phyloP scores from a whole-genome alignment of 2,888 invertebrate genomes.

The Calephelis perditalis region DNA sequence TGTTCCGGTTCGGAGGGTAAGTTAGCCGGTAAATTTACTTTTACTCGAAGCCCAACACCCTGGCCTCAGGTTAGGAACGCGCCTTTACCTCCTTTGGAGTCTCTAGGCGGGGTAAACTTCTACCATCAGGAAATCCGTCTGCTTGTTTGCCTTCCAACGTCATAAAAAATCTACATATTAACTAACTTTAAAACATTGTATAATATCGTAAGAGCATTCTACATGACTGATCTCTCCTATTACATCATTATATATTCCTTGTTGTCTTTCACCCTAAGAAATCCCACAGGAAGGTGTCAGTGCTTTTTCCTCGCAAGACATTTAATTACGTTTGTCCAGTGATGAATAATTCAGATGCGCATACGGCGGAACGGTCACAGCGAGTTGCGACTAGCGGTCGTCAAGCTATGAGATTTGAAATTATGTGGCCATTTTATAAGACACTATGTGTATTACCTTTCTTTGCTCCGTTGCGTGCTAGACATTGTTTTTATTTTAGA shows the following conservation, averaged over 20 bases:
- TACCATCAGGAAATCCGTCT: no score
- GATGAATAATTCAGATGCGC: slow-evolving; percentile 70
- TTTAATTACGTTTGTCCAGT: slow-evolving; percentile 60
- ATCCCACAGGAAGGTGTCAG: slow-evolving; percentile 60
- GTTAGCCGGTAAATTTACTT: no score
- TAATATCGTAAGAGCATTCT: no score
- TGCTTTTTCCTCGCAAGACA: slow-evolving; percentile 61
- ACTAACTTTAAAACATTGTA: no score
- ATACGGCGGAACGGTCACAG: slow-evolving; percentile 69
- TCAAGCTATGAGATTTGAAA: slow-evolving; percentile 32
- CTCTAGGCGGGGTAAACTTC: no score
- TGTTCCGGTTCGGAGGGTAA: no score
- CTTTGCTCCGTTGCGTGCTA: slow-evolving; percentile 33
- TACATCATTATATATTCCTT: slow-evolving; percentile 1
- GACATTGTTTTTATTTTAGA: slow-evolving; percentile 27
- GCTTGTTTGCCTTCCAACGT: no score
- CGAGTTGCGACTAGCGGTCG: slow-evolving; percentile 60
- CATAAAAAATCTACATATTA: no score
- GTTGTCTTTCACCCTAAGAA: slow-evolving; percentile 3
- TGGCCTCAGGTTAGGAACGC: no score
- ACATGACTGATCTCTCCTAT: background rate
- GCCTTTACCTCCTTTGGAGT: no score
- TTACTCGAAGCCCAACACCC: no score
- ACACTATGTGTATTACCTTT: slow-evolving; percentile 30
- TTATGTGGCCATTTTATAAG: slow-evolving; percentile 35